Evolutionary conservation across 2,113 vertebrate genomes (phyloP), one percentile per base, ranked within the genome.

Genomic region (Colinus virginianus): DNA sequence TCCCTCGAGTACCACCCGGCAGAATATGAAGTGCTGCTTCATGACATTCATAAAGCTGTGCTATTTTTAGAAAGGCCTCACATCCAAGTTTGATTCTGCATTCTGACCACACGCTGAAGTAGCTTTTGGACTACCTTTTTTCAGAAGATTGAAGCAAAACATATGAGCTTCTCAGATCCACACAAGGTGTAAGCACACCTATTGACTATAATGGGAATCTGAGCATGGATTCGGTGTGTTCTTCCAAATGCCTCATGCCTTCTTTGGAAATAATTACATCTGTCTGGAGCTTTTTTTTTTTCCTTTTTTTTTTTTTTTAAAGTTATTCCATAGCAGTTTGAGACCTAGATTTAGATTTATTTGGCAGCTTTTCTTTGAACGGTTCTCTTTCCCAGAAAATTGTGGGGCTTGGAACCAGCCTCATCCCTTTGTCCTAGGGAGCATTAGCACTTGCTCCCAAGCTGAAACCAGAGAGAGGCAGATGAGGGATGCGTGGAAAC

Each of bases 11-110:
- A 51, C 34, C n/a, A 10, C 45, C 26, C 1, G 32, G n/a, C 59
- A 74, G 62, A 63, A 23, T 61, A 51, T 17, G 49, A 92, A 83
- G 46, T 67, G 42, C 1, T 0, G 46, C 0, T 0, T 43, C 36
- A 71, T 78, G 84, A 66, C 28, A 67, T 76, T 53, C 13, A 13
- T 51, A 56, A 63, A 78, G 25, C 40, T 30, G 1, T 17, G 30
- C 26, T 96, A 92, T 87, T 94, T 94, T 94, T 95, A 92, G 75
- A 89, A 56, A 56, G 68, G 71, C 84, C 38, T 42, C 20, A 40
- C 89, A 75, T 76, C 56, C 18, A 43, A 51, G 55, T 94, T 92
- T 62, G 87, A 77, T 63, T 40, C 11, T 3, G 9, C 26, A 56
- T 90, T 91, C 81, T 90, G 70, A 76, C 78, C 2, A 2, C 32